phyloP scores from a whole-genome alignment of 2,797 vertebrate genomes.

The Myotis planiceps region DNA sequence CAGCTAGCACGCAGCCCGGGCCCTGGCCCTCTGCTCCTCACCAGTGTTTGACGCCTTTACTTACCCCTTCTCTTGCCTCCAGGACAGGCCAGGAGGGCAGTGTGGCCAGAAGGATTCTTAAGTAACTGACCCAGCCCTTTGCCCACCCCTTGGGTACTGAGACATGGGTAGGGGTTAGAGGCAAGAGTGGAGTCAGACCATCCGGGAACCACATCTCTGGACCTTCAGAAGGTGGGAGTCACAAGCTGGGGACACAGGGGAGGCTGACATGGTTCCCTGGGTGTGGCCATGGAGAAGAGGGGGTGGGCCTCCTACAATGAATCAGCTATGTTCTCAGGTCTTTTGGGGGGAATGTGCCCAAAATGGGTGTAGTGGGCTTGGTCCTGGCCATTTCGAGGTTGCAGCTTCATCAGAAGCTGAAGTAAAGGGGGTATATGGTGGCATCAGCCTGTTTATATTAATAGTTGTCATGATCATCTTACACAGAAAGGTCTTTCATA shows the following conservation, averaged over 20 bases:
- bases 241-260: conserved; percentile 5
- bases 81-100: conserved; percentile 70
- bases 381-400: neutral
- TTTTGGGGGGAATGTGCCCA: neutral
- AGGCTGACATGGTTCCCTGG: conserved; percentile 19
- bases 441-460: neutral
- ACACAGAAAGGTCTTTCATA: neutral
- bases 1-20: neutral
- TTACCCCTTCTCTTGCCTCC: conserved; percentile 67
- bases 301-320: neutral
- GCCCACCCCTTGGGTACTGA: conserved; percentile 54
- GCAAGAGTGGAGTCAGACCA: conserved; percentile 69
- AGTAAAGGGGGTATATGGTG: neutral
- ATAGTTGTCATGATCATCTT: neutral
- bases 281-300: conserved; percentile 13
- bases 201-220: conserved; percentile 64
- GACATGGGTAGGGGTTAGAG: conserved; percentile 76
- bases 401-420: neutral
- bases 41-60: conserved; percentile 45
- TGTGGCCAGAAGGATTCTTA: conserved; percentile 72
- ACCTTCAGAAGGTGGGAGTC: conserved; percentile 74
- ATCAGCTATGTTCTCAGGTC: neutral
- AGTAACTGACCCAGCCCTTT: conserved; percentile 67
- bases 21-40: neutral
- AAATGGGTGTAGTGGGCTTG: neutral